phyloP scores from a whole-genome alignment of 64 coral and sea anemone genomes.

The Pachyseris speciosa region DNA sequence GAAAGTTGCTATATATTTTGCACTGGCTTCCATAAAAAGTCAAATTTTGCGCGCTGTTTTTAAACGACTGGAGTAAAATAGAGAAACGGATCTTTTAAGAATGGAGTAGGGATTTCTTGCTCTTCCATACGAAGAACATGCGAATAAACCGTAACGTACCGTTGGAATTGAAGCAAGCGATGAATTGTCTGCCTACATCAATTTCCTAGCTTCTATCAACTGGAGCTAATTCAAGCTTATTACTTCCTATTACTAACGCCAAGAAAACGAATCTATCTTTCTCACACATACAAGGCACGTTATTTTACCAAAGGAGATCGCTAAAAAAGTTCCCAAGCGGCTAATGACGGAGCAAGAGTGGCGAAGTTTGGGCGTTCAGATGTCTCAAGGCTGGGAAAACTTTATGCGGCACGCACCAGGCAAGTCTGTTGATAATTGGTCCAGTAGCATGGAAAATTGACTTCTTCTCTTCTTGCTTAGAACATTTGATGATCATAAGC shows the following conservation, averaged over 20 bases:
- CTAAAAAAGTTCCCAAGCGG: constrained; percentile 79
- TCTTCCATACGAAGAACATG: no score
- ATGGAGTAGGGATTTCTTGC: no score
- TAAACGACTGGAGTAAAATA: no score
- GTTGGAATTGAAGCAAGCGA: no score
- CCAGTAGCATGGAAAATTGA: background rate
- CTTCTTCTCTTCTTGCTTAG: background rate
- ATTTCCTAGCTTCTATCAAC: no score
- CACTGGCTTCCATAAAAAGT: no score
- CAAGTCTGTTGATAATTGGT: constrained; percentile 17
- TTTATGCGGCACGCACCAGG: constrained; percentile 90
- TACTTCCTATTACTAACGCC: background rate
- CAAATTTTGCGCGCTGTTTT: no score
- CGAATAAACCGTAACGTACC: no score
- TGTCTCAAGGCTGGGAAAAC: constrained; percentile 95
- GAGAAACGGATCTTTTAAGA: no score
- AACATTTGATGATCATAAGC: no score
- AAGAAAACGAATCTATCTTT: background rate
- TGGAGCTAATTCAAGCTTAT: background rate
- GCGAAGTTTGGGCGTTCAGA: constrained; percentile 89
- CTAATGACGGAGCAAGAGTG: constrained; percentile 93
- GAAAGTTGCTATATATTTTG: no score
- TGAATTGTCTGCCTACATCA: no score
- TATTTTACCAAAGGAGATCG: constrained; percentile 92
- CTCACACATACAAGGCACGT: constrained; percentile 70